Base-by-base conservation (phyloP, 2,888 invertebrate genomes). In the Pseudococcus viburni region DNA sequence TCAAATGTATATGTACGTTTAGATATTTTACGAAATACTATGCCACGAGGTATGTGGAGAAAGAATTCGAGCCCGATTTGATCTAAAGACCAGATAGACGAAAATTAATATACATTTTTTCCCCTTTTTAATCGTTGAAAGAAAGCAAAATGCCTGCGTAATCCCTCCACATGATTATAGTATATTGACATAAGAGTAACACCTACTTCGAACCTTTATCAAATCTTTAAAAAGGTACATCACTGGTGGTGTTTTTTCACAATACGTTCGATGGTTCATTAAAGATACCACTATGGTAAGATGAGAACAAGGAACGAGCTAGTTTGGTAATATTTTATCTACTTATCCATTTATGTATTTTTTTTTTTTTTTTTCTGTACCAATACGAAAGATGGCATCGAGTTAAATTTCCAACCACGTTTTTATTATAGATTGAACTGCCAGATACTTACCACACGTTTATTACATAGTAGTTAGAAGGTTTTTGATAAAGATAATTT, bases 401-500 rank as follows among this genome's bases (percentile, higher is more conserved):
- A 42, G 15, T 46, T 83, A 46, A 39, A 39, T 80, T 80, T 83
- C 80, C 42, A n/a, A 46, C 80, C 80, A 83, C 19, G n/a, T 83
- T 83, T 83, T 64, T 64, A 22, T 15, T 46, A 46, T 42, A 83
- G 80, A 83, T 83, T 46, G 33, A 83, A 42, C 46, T 83, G 7
- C 33, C 17, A 42, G 80, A 83, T 83, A 83, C 42, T 46, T 83
- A 46, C 46, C 9, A 26, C 80, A 46, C 22, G 64, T 64, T 64
- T 64, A 83, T 83, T 83, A 83, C 39, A 83, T 83, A 83, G 80
- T 83, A 83, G 80, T 83, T 46, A 83, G 19, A 9, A 46, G 46
- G 80, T 83, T 83, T 83, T 15, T 46, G 80, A 83, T 83, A 46
- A 46, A n/a, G 80, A 83, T 46, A 46, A 83, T 83, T 83, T 83